Conservation (phyloP, 2,113 vertebrate genomes). For the Osmerus eperlanus region DNA sequence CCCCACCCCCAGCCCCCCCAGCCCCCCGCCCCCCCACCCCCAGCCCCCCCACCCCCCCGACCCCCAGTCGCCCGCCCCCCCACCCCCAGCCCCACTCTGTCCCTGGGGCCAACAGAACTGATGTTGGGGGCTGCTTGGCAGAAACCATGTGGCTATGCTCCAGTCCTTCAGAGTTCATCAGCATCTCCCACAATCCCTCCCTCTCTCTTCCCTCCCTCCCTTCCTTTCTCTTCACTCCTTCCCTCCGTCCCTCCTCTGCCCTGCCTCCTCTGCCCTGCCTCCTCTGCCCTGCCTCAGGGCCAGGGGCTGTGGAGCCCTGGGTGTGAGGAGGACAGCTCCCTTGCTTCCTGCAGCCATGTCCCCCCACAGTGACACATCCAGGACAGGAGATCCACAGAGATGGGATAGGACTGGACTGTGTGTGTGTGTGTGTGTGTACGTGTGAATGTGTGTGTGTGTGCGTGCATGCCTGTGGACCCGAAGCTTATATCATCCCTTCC, state of each 20-base stretch:
- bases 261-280: slow-evolving; percentile 36
- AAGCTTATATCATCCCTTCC: slow-evolving; percentile 1
- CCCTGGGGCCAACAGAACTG: slow-evolving; percentile 42
- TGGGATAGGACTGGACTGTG: background rate
- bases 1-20: background rate
- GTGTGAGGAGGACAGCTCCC: background rate
- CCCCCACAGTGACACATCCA: background rate
- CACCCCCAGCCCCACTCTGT: slow-evolving; percentile 25
- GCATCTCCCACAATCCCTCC: slow-evolving; percentile 33
- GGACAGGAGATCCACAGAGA: slow-evolving; percentile 38
- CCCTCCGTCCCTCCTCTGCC: too few relatives aligned
- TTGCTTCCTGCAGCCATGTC: background rate
- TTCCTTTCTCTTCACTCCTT: background rate
- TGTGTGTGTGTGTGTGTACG: slow-evolving; percentile 10
- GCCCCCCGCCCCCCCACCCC: background rate
- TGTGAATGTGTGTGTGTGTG: background rate
- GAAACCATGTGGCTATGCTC: slow-evolving; percentile 54
- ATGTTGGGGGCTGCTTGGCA: slow-evolving; percentile 42
- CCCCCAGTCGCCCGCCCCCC: background rate
- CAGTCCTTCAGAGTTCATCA: slow-evolving; percentile 70
- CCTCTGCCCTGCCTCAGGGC: slow-evolving; percentile 40
- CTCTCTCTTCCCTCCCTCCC: background rate
- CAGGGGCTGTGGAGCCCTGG: slow-evolving; percentile 1
- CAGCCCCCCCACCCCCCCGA: slow-evolving; percentile 2
- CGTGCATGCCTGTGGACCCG: background rate